Conservation (phyloP, 1,140 invertebrate species). For the Acromyrmex heyeri region DNA sequence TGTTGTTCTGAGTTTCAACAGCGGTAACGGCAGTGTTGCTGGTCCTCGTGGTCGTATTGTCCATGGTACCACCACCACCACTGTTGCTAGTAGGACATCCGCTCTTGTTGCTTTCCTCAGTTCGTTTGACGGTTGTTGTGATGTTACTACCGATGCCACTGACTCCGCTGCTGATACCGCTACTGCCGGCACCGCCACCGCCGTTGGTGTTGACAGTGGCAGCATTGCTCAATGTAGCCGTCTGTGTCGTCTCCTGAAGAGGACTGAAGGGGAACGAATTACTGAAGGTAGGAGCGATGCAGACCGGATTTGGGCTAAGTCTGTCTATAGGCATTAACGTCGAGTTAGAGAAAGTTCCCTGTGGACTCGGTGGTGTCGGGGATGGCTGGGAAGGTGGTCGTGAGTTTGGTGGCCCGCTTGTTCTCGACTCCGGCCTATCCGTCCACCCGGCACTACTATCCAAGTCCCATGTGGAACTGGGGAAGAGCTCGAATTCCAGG, state of each 20-base stretch:
- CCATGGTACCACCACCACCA: not conserved
- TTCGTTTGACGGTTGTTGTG: slow-evolving; percentile 48
- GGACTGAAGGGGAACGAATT: slow-evolving; percentile 89
- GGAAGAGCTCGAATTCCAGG: slow-evolving; percentile 88
- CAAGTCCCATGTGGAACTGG: slow-evolving; percentile 87
- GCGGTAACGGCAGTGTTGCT: slow-evolving; percentile 31
- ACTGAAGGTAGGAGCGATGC: slow-evolving; percentile 83
- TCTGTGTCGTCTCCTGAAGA: slow-evolving; percentile 85
- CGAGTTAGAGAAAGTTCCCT: slow-evolving; percentile 77
- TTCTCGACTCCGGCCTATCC: slow-evolving; percentile 88
- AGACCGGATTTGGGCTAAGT: slow-evolving; percentile 82
- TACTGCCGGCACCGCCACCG: slow-evolving; percentile 31
- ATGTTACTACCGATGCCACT: slow-evolving; percentile 25
- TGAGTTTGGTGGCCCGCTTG: slow-evolving; percentile 86
- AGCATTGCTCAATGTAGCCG: slow-evolving; percentile 71
- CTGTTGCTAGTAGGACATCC: slow-evolving; percentile 57
- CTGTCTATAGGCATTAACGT: slow-evolving; percentile 81
- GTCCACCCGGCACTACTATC: slow-evolving; percentile 81
- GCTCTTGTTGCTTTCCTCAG: slow-evolving; percentile 47
- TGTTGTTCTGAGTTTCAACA: slow-evolving; percentile 74
- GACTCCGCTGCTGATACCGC: slow-evolving; percentile 23
- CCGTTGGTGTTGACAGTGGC: slow-evolving; percentile 63
- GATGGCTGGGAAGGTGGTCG: slow-evolving; percentile 86
- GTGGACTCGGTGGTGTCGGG: slow-evolving; percentile 82
- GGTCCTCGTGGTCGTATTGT: slow-evolving; percentile 32